Evolutionary conservation across 1,140 invertebrate species (phyloP).

Genomic region (Capitella teleta): DNA sequence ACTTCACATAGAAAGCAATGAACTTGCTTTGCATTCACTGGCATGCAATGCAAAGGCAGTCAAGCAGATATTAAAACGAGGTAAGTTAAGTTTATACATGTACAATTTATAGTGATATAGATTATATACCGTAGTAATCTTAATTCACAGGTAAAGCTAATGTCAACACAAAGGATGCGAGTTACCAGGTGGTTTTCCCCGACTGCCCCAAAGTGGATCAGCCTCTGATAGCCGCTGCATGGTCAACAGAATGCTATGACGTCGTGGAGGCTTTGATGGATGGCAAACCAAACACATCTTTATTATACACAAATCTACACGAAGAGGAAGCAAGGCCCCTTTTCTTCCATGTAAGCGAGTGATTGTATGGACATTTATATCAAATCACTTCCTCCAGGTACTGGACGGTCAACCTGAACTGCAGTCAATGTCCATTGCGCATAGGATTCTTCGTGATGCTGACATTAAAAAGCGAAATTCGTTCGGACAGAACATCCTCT

Average conservation of each 20-base stretch:
- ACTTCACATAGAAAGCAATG: too few relatives aligned
- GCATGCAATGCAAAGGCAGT: too few relatives aligned
- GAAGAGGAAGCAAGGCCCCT: slow-evolving; percentile 21
- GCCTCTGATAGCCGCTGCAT: slow-evolving; percentile 25
- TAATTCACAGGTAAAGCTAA: slow-evolving; percentile 1
- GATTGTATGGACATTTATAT: background rate
- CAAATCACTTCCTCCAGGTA: slow-evolving; percentile 13
- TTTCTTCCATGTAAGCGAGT: slow-evolving; percentile 25
- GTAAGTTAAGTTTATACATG: too few relatives aligned
- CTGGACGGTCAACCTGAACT: slow-evolving; percentile 17
- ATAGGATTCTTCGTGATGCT: slow-evolving; percentile 18
- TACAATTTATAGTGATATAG: too few relatives aligned
- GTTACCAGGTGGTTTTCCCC: slow-evolving; percentile 21
- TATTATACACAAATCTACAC: slow-evolving; percentile 18
- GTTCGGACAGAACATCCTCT: slow-evolving; percentile 21
- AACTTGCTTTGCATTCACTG: too few relatives aligned
- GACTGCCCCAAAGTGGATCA: slow-evolving; percentile 20
- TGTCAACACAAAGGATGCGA: slow-evolving; percentile 20
- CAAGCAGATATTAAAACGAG: too few relatives aligned
- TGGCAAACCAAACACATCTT: slow-evolving; percentile 20
- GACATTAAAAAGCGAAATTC: slow-evolving; percentile 18
- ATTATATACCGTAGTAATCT: too few relatives aligned
- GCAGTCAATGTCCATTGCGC: slow-evolving; percentile 18
- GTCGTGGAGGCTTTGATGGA: slow-evolving; percentile 28
- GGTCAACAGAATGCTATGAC: slow-evolving; percentile 25